These are phyloP conservation scores for Meghimatium bilineatum DNA, from an alignment of 2,888 invertebrate genomes.

Conservation along the genomic window DNA sequence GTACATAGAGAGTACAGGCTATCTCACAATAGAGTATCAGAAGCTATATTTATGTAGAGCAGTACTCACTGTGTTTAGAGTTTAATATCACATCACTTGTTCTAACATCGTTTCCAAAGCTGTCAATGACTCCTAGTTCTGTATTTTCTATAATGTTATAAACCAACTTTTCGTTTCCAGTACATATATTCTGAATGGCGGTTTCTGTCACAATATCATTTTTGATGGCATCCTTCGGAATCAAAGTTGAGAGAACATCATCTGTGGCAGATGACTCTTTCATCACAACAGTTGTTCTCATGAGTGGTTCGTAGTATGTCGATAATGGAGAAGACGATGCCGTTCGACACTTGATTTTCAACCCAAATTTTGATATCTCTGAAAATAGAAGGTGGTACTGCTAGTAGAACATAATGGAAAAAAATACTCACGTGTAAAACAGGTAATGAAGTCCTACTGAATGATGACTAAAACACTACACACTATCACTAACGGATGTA, in stretches of 20 bases:
- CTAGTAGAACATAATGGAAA: too few species aligned
- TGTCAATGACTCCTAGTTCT: not conserved
- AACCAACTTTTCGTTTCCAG: not conserved
- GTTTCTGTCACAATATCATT: not conserved
- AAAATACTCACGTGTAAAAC: too few species aligned
- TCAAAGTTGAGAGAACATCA: not conserved
- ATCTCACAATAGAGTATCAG: too few species aligned
- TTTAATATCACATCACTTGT: not conserved
- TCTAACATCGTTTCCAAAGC: not conserved
- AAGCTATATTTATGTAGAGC: too few species aligned
- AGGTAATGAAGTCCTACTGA: too few species aligned
- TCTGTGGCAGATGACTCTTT: too few species aligned
- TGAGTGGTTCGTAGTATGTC: not conserved
- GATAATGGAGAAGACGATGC: not conserved
- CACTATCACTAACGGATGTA: too few species aligned
- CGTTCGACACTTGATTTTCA: not conserved
- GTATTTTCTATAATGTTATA: conserved; percentile 11
- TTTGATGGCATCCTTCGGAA: not conserved
- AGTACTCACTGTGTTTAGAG: not conserved
- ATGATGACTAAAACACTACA: too few species aligned
- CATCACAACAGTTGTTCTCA: not conserved
- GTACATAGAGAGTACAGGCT: too few species aligned
- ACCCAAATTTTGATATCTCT: not conserved
- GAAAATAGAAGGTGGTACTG: not conserved
- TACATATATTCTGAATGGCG: not conserved